Percentiles rank a stretch among this genome's conserved stretches.
These are phyloP conservation scores for Anastatus disparis DNA, from an alignment of 1,140 invertebrate species.

Conservation along the genomic window DNA sequence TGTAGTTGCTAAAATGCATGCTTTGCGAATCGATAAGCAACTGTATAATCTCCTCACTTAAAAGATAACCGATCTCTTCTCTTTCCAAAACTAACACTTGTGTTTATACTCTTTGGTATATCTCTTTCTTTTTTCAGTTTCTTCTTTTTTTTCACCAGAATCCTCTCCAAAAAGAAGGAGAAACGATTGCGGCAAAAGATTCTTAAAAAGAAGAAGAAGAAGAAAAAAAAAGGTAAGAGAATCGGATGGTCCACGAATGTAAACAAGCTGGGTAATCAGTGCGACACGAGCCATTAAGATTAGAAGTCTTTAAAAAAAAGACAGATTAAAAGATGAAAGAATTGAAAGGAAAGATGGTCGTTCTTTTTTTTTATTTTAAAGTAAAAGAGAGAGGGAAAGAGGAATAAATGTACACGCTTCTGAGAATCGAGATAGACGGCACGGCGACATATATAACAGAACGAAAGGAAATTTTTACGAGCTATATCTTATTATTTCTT, in stretches of 20 bases:
- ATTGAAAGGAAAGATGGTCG: no score
- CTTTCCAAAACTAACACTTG: no score
- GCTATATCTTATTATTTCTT: no score
- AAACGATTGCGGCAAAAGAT: slow-evolving; percentile 23
- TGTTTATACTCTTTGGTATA: no score
- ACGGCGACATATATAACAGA: slow-evolving; percentile 11
- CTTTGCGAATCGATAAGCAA: slow-evolving; percentile 38
- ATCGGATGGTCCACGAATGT: slow-evolving; percentile 48
- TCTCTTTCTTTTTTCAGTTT: background rate
- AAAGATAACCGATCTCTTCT: slow-evolving; percentile 13
- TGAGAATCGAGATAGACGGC: slow-evolving; percentile 33
- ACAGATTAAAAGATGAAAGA: no score
- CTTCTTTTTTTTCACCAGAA: no score
- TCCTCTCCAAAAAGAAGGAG: slow-evolving; percentile 16
- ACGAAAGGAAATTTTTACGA: no score
- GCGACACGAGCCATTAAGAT: slow-evolving; percentile 59
- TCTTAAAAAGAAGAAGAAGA: background rate
- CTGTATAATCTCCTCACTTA: no score
- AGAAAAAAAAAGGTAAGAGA: slow-evolving; percentile 29
- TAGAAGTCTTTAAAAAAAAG: slow-evolving; percentile 48
- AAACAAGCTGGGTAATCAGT: slow-evolving; percentile 58
- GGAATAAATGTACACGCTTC: slow-evolving; percentile 11
- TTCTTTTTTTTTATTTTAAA: background rate
- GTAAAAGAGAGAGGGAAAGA: background rate
- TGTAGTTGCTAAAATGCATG: slow-evolving; percentile 14